Evolutionary conservation across 2,113 vertebrate species (phyloP), one percentile per base, ranked within the genome.

Genomic region (Podilymbus podiceps): DNA sequence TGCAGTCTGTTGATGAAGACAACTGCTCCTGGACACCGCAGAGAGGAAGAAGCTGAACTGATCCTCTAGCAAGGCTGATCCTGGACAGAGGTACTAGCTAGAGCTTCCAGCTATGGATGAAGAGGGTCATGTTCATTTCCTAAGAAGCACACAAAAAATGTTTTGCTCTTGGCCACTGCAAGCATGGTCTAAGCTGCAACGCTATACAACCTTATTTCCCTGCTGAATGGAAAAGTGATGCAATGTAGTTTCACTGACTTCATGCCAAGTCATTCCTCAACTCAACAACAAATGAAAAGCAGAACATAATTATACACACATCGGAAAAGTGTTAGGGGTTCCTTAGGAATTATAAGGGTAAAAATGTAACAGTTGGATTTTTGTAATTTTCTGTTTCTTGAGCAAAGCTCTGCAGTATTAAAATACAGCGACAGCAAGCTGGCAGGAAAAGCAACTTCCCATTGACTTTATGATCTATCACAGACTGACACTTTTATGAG

Each of bases 401-500:
- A 97, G 81, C 1, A 46, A 76, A 87, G 64, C 82, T 82, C 25
- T 72, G 69, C 59, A 93, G 83, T 85, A 96, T 93, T 94, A 94
- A 92, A 97, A 96, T 63, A 94, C 24, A 47, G 80, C 88, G 35
- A 63, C 83, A 81, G 40, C 38, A 47, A 63, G 38, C 35, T 94
- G 89, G 85, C 71, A 81, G 94, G 49, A 86, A 90, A 95, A 95
- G 80, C 52, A 95, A 60, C 62, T 62, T 89, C 86, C 40, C 59
- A 78, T 53, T 84, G 84, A 91, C 81, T 80, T 42, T 30, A 91
- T 74, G 85, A 66, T 64, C 76, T 33, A n/a, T 96, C 81, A 91
- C 69, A 95, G 91, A 25, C 33, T 49, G 62, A 89, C 67, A 56
- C 47, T 79, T 96, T 94, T 90, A 97, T 62, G 72, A 91, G 91